These are phyloP conservation scores for Acrossocheilus fasciatus DNA, from an alignment of 2,797 vertebrate genomes.

Conservation along the genomic window DNA sequence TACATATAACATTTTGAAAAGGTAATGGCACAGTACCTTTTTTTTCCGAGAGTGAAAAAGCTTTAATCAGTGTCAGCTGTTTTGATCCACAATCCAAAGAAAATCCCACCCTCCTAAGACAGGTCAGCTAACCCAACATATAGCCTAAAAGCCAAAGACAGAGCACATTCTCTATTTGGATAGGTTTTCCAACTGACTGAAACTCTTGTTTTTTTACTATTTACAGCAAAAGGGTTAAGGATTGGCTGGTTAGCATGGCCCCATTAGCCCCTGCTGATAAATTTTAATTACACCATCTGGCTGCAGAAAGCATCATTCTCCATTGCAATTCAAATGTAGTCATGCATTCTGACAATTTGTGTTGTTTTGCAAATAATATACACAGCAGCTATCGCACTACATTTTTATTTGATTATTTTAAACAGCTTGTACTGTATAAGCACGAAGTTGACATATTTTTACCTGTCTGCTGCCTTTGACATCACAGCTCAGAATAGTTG, in stretches of 20 bases:
- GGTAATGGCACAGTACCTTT: not conserved
- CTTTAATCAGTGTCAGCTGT: not conserved
- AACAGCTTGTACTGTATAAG: not conserved
- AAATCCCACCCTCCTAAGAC: not conserved
- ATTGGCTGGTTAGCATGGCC: not conserved
- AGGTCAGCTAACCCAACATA: not conserved
- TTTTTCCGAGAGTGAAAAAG: not conserved
- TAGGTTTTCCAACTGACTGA: not conserved
- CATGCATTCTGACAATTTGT: not conserved
- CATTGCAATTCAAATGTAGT: not conserved
- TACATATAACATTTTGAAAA: too few species aligned
- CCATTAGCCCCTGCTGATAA: not conserved
- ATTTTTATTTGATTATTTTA: not conserved
- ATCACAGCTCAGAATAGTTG: not conserved
- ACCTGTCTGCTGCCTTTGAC: not conserved
- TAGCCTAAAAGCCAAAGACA: not conserved
- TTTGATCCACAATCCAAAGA: not conserved
- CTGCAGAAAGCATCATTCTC: not conserved
- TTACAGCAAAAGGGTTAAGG: not conserved
- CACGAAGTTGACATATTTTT: not conserved
- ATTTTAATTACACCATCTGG: conserved; percentile 10
- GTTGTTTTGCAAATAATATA: not conserved
- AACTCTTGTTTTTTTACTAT: not conserved
- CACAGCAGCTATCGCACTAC: not conserved
- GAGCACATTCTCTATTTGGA: not conserved